Evolutionary conservation across 1,140 invertebrate species (phyloP).

Genomic region (Diachasmimorpha longicaudata): DNA sequence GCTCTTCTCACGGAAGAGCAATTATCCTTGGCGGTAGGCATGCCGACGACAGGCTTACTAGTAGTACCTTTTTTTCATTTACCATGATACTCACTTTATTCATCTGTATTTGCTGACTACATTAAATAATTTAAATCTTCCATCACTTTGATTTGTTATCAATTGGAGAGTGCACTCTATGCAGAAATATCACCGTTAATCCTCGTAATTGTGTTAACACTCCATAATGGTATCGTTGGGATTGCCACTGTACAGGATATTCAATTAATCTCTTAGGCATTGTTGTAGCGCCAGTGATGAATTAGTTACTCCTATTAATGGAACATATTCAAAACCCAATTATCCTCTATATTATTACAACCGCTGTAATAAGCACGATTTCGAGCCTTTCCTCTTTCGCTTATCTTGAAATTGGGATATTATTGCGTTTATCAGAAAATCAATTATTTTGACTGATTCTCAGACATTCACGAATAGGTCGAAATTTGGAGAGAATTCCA

Average conservation of each 20-base stretch:
- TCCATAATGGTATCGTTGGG: not conserved
- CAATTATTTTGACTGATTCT: conserved; percentile 14
- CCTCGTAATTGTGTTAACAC: not conserved
- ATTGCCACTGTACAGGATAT: not conserved
- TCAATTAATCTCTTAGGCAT: conserved; percentile 25
- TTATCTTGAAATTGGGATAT: conserved; percentile 17
- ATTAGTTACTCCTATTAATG: not conserved
- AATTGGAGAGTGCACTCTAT: too few relatives aligned
- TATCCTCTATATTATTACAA: not conserved
- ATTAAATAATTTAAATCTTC: not conserved
- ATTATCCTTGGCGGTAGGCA: conserved; percentile 52
- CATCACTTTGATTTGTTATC: not conserved
- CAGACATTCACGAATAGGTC: conserved; percentile 16
- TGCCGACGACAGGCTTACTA: conserved; percentile 49
- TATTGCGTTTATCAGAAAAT: conserved; percentile 22
- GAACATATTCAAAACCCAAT: conserved; percentile 1
- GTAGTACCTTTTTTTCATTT: not conserved
- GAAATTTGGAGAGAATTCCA: conserved; percentile 15
- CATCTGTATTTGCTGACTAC: not conserved
- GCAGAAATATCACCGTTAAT: not conserved
- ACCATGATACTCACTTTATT: not conserved
- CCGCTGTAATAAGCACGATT: not conserved
- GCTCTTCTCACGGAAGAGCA: conserved; percentile 46
- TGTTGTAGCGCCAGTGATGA: conserved; percentile 22
- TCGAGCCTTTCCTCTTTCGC: not conserved